Base-by-base conservation (phyloP, 2,113 vertebrate genomes). In the Salvator merianae region DNA sequence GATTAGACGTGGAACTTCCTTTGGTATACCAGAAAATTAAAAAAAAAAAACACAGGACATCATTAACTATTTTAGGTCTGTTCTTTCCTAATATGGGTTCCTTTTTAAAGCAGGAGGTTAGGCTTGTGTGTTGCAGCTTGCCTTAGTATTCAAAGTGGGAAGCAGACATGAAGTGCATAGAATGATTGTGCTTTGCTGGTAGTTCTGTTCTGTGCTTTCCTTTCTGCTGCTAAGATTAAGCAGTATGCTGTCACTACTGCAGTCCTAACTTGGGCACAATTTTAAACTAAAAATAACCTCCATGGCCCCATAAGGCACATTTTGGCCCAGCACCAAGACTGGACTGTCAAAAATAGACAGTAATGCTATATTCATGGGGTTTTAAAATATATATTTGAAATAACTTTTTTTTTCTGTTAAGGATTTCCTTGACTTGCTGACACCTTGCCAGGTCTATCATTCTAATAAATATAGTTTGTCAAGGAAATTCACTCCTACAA, bases 201-300 rank as follows among this genome's bases (percentile, higher is more conserved):
- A 30, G 71, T 22, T 38, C 14, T 40, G 71, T 90, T 88, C 63
- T 90, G 91, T 81, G 70, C 86, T 75, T 76, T 73, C 87, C 69
- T 88, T 92, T 93, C 89, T 0, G 16, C 90, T 80, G 93, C 65
- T 71, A 0, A 89, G 83, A 79, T 74, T 82, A 83, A 83, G 87
- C 76, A 86, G 70, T 88, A 86, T 83, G 82, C 86, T 94, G 88
- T 91, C 87, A 92, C 83, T 91, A 94, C 93, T 92, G 69, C 70
- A 84, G 53, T 89, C 87, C 84, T 84, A 90, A 93, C 81, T 88
- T 88, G 89, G 89, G 85, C 91, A 86, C 50, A 82, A 40, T 80
- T 93, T 91, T 82, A 88, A 20, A 80, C 82, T 93, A 91, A 91
- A 92, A 90, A 89, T 91, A 93, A 77, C 40, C 84, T 84, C 63